Conservation (phyloP, 2,888 invertebrate species). For the Euzetes globulus region DNA sequence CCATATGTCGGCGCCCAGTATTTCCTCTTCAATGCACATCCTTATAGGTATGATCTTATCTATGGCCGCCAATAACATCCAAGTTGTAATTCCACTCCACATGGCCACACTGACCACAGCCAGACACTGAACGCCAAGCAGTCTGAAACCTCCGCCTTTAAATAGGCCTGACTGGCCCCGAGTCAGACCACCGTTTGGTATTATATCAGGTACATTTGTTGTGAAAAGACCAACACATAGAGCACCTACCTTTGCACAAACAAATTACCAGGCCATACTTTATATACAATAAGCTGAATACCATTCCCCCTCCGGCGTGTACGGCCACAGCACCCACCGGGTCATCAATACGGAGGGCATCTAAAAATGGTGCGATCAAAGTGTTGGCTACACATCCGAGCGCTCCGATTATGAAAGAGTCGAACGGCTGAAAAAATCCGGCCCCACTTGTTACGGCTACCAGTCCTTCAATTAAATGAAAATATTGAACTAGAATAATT, state of each 20-base stretch:
- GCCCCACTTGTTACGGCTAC: conserved; percentile 44
- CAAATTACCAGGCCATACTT: too few species aligned
- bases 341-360: conserved; percentile 70
- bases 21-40: conserved; percentile 75
- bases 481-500: too few species aligned
- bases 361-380: conserved; percentile 64
- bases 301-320: conserved; percentile 57
- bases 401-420: conserved; percentile 70
- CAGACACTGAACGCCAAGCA: conserved; percentile 72
- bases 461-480: neutral
- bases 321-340: conserved; percentile 86
- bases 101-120: conserved; percentile 61
- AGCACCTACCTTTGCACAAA: conserved; percentile 48
- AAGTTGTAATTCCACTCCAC: conserved; percentile 69
- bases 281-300: neutral
- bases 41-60: conserved; percentile 71
- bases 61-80: conserved; percentile 50
- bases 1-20: conserved; percentile 78
- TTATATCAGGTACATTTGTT: conserved; percentile 58
- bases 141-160: conserved; percentile 71
- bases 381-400: conserved; percentile 69
- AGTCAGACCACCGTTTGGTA: conserved; percentile 36
- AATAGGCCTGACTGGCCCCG: conserved; percentile 50
- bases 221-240: conserved; percentile 82
- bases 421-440: conserved; percentile 70